Conservation (phyloP, 2,888 invertebrate genomes). For the Punctoribates punctum region DNA sequence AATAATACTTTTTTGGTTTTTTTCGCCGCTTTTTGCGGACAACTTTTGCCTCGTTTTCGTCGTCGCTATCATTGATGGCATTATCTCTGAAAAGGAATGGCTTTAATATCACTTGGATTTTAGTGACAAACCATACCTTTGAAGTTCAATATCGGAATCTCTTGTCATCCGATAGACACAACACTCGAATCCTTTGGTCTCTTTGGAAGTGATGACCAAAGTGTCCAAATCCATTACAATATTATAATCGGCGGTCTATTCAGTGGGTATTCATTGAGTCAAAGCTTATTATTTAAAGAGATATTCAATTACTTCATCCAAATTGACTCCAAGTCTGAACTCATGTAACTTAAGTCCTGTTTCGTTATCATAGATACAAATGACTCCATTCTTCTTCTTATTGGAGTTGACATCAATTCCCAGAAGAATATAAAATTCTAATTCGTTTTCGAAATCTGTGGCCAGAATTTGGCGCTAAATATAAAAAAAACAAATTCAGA, state of each 20-base stretch:
- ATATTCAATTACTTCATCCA: slow-evolving; percentile 35
- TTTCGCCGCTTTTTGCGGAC: not conserved
- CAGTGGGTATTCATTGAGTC: not conserved
- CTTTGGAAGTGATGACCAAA: slow-evolving; percentile 29
- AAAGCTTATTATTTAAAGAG: not conserved
- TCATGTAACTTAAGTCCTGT: slow-evolving; percentile 11
- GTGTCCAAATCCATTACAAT: slow-evolving; percentile 42
- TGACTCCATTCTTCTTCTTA: slow-evolving; percentile 22
- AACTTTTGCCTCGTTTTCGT: not conserved
- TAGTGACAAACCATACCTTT: not conserved
- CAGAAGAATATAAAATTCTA: slow-evolving; percentile 33
- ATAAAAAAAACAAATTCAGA: not conserved
- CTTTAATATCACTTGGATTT: not conserved
- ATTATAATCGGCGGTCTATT: slow-evolving; percentile 34
- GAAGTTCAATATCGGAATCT: not conserved
- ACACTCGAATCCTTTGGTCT: slow-evolving; percentile 27
- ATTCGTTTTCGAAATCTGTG: slow-evolving; percentile 41
- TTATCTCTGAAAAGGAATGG: not conserved
- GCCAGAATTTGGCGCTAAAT: slow-evolving; percentile 37
- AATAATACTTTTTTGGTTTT: not conserved
- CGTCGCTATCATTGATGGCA: not conserved
- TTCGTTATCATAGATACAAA: slow-evolving; percentile 37
- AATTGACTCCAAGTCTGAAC: not conserved
- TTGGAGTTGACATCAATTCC: slow-evolving; percentile 25
- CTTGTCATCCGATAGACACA: slow-evolving; percentile 28